Evolutionary conservation across 2,113 vertebrate species (phyloP).

Genomic region (Hirundichthys speculiger): DNA sequence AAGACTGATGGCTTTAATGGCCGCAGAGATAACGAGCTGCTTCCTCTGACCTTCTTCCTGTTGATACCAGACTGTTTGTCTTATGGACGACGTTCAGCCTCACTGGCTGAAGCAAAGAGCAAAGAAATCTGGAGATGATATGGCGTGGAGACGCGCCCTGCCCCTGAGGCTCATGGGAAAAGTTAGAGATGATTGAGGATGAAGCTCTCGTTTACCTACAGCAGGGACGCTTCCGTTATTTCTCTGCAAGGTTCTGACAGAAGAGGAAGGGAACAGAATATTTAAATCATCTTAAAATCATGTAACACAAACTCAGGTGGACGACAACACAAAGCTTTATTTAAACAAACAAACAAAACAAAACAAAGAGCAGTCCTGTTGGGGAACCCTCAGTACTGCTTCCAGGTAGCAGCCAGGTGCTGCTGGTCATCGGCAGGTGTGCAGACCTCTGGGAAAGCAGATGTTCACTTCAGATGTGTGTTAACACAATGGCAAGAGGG

Average conservation of each 20-base stretch:
- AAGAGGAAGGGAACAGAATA: too few species aligned
- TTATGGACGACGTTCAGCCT: not conserved
- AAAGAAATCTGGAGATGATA: slow-evolving; percentile 16
- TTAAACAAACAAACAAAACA: too few species aligned
- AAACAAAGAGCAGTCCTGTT: too few species aligned
- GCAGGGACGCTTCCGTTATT: not conserved
- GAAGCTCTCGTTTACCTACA: slow-evolving; percentile 24
- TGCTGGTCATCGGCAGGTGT: too few species aligned
- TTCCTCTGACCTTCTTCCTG: slow-evolving; percentile 62
- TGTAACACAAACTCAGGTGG: too few species aligned
- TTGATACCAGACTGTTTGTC: slow-evolving; percentile 41
- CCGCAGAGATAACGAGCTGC: slow-evolving; percentile 43
- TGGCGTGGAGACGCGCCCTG: slow-evolving; percentile 10
- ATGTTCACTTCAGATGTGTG: too few species aligned
- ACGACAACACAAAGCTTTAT: too few species aligned
- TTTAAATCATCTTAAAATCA: too few species aligned
- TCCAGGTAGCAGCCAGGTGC: too few species aligned
- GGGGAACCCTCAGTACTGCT: too few species aligned
- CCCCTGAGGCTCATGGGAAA: slow-evolving; percentile 26
- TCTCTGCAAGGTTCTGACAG: not conserved
- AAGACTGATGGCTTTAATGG: slow-evolving; percentile 43
- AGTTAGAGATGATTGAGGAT: slow-evolving; percentile 3
- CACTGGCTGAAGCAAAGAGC: slow-evolving; percentile 14
- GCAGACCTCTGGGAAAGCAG: too few species aligned
- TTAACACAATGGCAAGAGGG: too few species aligned